Evolutionary conservation across 2,888 invertebrate species (phyloP), one percentile per base, ranked within the genome.

Genomic region (Ischnus inquisitorius): DNA sequence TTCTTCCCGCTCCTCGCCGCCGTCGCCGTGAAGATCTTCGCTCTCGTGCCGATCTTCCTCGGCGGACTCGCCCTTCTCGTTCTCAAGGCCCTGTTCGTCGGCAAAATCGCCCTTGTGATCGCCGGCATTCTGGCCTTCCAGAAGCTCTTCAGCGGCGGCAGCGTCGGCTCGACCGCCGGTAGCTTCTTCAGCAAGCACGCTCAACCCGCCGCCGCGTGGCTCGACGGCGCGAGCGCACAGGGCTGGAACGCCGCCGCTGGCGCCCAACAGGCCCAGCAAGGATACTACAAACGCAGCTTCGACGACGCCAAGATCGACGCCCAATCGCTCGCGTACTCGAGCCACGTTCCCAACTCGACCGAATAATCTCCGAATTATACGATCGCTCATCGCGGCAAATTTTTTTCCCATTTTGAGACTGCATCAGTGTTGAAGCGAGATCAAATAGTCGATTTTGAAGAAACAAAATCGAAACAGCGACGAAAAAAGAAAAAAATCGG

Each of bases 51-150:
- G 0, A 92, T 97, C 6, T 93, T 97, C 19, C 94, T 97, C 85
- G 97, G 96, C 19, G 96, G 96, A 67, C 94, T 97, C 0, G 96
- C 96, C 0, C 94, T 97, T 22, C 93, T 97, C 87, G 96, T 97
- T 28, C 95, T 96, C 62, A 97, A 97, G 94, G 97, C 97, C 39
- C 93, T 97, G 77, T 94, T 97, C 86, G 95, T 97, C 14, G 96
- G 97, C 68, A 97, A 97, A 92, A 94, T 97, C 79, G 97, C 97
- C 1, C 95, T 97, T 86, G 93, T 97, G 69, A 94, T 97, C 54
- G 97, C 97, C 28, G 95, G 96, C 0, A 94, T 97, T 39, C 91
- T 97, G 69, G 96, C 96, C 4, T 94, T 97, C 87, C 96, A 97
- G 90, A 96, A 95, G 89, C 94, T 96, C 69, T 93, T 96, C 88